Evolutionary conservation across 2,797 vertebrate species (phyloP).

Genomic region (Cyprinodon diabolis): DNA sequence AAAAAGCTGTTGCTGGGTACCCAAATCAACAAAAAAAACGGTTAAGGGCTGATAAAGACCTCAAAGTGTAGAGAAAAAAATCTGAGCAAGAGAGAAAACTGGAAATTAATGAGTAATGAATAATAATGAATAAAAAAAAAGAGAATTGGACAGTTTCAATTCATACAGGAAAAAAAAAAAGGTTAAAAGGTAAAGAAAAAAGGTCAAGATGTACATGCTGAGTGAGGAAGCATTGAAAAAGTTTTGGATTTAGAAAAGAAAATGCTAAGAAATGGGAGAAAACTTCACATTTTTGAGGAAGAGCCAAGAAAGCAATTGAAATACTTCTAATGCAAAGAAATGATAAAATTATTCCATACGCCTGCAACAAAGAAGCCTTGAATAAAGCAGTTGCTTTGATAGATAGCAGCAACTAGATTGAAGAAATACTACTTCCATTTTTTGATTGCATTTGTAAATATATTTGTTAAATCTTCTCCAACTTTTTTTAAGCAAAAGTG

Average conservation of each 20-base stretch:
- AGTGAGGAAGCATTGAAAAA: too few species aligned
- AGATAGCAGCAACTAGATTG: not conserved
- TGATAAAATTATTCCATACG: too few species aligned
- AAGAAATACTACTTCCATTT: not conserved
- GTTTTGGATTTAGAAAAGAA: too few species aligned
- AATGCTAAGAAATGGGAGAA: too few species aligned
- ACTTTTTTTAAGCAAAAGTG: too few species aligned
- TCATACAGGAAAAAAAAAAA: too few species aligned
- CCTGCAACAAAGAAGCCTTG: too few species aligned
- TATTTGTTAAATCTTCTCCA: not conserved
- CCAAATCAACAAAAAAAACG: not conserved
- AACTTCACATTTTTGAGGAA: too few species aligned
- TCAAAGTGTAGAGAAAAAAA: not conserved
- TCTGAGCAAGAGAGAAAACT: not conserved
- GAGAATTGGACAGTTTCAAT: not conserved
- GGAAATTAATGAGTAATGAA: not conserved
- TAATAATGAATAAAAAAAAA: not conserved
- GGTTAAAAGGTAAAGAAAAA: too few species aligned
- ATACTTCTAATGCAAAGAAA: not conserved
- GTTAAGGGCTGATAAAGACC: not conserved
- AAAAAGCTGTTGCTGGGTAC: too few species aligned
- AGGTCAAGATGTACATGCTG: not conserved
- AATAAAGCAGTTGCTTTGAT: not conserved
- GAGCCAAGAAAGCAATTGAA: not conserved
- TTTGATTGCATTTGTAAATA: not conserved